phyloP scores from a whole-genome alignment of 2,797 vertebrate species.

The Leuciscus waleckii region DNA sequence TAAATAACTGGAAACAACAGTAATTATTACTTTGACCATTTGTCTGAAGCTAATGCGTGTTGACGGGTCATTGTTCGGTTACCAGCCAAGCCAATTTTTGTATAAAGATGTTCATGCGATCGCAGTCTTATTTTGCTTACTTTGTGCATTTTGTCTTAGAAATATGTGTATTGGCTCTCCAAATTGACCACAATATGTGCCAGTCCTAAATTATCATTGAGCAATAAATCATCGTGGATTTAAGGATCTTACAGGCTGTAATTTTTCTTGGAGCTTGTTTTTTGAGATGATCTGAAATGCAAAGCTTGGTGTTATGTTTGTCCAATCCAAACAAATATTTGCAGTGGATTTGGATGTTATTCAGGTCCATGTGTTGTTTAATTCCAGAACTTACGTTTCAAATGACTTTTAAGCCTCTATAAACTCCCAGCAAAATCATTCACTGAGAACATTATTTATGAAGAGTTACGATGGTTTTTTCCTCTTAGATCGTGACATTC shows the following conservation, averaged over 20 bases:
- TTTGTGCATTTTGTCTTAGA: neutral
- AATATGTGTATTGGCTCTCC: conserved; percentile 5
- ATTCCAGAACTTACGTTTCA: conserved; percentile 4
- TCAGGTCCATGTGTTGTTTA: neutral
- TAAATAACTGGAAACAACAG: conserved; percentile 41
- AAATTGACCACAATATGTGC: conserved; percentile 7
- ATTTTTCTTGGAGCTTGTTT: conserved; percentile 2
- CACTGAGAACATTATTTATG: neutral
- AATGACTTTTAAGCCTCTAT: conserved; percentile 3
- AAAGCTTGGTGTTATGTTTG: conserved; percentile 20
- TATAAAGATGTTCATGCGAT: neutral
- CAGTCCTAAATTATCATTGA: conserved; percentile 26
- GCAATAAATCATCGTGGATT: conserved; percentile 32
- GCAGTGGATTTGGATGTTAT: conserved; percentile 20
- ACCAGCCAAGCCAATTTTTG: neutral
- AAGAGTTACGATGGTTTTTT: neutral
- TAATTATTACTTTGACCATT: conserved; percentile 25
- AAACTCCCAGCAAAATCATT: conserved; percentile 12
- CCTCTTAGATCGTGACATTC: neutral
- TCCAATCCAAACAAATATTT: conserved; percentile 32
- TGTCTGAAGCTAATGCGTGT: neutral
- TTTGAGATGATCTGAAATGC: conserved; percentile 3
- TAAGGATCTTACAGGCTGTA: conserved; percentile 1
- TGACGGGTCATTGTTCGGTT: neutral
- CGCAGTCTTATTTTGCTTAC: neutral